These are phyloP conservation scores for Conger conger DNA, from an alignment of 2,113 vertebrate genomes.

Conservation along the genomic window DNA sequence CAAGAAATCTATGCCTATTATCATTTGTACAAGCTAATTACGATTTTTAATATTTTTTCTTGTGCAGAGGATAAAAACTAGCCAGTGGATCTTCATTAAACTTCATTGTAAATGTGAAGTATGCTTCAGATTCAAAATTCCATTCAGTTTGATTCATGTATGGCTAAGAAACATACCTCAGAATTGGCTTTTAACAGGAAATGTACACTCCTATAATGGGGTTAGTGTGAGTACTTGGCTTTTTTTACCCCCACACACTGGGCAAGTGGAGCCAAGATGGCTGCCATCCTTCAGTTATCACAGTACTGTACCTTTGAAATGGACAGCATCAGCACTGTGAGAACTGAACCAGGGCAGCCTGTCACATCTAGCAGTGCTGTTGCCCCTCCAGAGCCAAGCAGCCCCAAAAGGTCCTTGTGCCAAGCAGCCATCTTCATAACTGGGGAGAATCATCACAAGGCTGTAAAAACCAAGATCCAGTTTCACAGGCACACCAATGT, in stretches of 20 bases:
- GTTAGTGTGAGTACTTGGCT: neutral
- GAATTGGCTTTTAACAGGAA: neutral
- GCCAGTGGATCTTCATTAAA: neutral
- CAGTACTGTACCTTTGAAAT: conserved; percentile 99
- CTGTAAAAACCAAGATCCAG: neutral
- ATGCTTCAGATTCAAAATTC: too few species aligned
- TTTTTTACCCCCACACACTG: neutral
- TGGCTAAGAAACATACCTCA: neutral
- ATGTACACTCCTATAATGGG: neutral
- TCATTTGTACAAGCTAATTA: too few species aligned
- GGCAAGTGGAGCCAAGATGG: conserved; percentile 84
- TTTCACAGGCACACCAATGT: neutral
- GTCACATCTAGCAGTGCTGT: conserved; percentile 68
- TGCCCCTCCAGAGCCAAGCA: neutral
- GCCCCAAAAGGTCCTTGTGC: neutral
- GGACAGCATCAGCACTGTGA: conserved; percentile 99
- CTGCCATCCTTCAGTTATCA: conserved; percentile 99
- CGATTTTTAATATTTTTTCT: too few species aligned
- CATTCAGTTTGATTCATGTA: neutral
- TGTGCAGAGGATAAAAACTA: too few species aligned
- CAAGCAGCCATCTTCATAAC: neutral
- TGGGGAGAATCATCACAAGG: neutral
- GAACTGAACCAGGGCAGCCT: conserved; percentile 99
- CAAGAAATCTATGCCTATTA: neutral
- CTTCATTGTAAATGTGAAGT: neutral